These are phyloP conservation scores for Ennomos fuscantarius DNA, from an alignment of 2,888 invertebrate genomes.

Conservation along the genomic window DNA sequence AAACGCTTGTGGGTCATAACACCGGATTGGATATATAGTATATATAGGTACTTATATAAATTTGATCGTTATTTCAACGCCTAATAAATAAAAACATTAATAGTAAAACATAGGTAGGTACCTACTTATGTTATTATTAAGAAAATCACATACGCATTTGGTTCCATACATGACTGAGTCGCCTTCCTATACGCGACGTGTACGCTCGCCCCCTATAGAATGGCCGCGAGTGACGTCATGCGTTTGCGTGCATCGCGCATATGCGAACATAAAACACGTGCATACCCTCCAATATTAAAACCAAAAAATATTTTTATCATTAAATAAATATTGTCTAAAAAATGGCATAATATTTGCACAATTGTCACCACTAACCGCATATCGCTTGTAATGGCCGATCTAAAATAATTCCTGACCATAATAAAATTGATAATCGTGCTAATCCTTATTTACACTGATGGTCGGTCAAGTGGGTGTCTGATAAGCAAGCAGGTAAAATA, in stretches of 20 bases:
- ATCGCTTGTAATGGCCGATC: conserved; percentile 56
- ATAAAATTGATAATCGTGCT: conserved; percentile 77
- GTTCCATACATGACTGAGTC: too few species aligned
- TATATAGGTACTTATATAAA: too few species aligned
- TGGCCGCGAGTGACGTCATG: conserved; percentile 32
- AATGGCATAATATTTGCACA: conserved; percentile 70
- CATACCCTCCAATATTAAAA: conserved; percentile 37
- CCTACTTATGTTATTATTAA: too few species aligned
- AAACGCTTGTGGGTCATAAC: too few species aligned
- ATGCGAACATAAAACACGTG: conserved; percentile 38
- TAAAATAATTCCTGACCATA: conserved; percentile 68
- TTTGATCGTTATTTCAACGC: too few species aligned
- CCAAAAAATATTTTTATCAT: conserved; percentile 52
- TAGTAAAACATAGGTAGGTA: too few species aligned
- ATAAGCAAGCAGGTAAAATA: conserved; percentile 70
- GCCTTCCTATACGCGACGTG: conserved; percentile 9
- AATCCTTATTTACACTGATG: conserved; percentile 79
- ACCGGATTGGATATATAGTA: too few species aligned
- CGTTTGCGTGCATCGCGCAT: conserved; percentile 27
- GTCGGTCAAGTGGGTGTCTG: conserved; percentile 75
- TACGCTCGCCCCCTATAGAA: not conserved
- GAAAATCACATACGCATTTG: too few species aligned
- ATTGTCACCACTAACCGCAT: conserved; percentile 59
- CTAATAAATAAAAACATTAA: too few species aligned
- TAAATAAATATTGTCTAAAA: conserved; percentile 52